Percentiles rank a stretch among this genome's conserved stretches.
These are phyloP conservation scores for Hippocampus guttulatus DNA, from an alignment of 2,113 vertebrate genomes.

Conservation along the genomic window DNA sequence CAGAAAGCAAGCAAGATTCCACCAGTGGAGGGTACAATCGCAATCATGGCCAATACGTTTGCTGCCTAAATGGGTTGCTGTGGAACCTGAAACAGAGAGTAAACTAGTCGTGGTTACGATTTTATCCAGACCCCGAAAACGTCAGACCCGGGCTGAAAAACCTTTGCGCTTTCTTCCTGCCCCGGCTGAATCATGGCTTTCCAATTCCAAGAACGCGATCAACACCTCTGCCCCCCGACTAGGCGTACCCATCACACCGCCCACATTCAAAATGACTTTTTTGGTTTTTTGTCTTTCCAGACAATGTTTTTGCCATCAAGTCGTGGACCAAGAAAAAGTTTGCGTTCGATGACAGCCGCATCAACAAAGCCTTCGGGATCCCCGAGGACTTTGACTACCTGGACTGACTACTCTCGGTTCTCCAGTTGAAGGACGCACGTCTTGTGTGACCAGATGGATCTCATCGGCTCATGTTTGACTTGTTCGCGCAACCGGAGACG, in stretches of 20 bases:
- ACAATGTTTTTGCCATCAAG: slow-evolving; percentile 94
- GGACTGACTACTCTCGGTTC: slow-evolving; percentile 72
- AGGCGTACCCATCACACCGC: background rate
- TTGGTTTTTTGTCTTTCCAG: slow-evolving; percentile 69
- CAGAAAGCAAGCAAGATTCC: background rate
- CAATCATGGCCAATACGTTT: background rate
- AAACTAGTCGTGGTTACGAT: too few species aligned
- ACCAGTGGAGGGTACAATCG: background rate
- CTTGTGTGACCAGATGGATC: slow-evolving; percentile 25
- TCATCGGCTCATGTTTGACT: slow-evolving; percentile 21
- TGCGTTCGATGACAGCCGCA: slow-evolving; percentile 84
- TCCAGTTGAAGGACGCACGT: background rate
- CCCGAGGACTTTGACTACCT: slow-evolving; percentile 97
- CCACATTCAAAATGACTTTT: background rate
- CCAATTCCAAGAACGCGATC: background rate
- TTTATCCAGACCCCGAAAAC: too few species aligned
- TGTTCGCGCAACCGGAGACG: slow-evolving; percentile 54
- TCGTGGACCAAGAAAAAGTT: slow-evolving; percentile 98
- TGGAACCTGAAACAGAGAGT: too few species aligned
- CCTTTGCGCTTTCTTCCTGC: slow-evolving; percentile 5
- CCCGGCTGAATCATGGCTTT: background rate
- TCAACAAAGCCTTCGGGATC: slow-evolving; percentile 95
- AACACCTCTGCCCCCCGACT: background rate
- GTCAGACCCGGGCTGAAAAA: too few species aligned
- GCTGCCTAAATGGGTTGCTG: background rate